These are phyloP conservation scores for Sminthurides aquaticus DNA, from an alignment of 2,888 invertebrate genomes.

Conservation along the genomic window DNA sequence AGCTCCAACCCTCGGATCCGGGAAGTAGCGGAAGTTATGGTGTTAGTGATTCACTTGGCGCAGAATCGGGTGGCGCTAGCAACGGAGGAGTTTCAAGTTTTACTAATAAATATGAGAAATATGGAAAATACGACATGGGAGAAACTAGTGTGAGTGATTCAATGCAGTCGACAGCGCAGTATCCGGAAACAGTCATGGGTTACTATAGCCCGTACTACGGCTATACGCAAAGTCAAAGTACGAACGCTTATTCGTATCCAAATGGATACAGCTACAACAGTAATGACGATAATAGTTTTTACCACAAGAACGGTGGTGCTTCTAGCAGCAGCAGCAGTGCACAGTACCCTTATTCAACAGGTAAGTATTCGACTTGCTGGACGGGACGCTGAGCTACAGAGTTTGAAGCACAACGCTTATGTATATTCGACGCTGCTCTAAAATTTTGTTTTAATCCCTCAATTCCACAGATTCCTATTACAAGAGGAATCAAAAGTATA, in stretches of 20 bases:
- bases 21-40: no score
- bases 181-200: neutral
- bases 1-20: no score
- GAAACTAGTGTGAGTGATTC: neutral
- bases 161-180: neutral
- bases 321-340: neutral
- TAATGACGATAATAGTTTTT: neutral
- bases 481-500: neutral
- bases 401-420: no score
- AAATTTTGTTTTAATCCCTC: slow-evolving; percentile 2
- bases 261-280: neutral
- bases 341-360: neutral
- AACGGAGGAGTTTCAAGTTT: no score
- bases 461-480: neutral
- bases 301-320: neutral
- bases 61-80: no score
- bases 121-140: neutral
- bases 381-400: no score
- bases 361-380: slow-evolving; percentile 1
- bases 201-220: slow-evolving; percentile 1
- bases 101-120: slow-evolving; percentile 1
- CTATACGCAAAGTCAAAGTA: neutral
- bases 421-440: no score
- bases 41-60: no score
- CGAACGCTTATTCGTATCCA: neutral